phyloP scores from a whole-genome alignment of 2,888 invertebrate species.

The Oscheius myriophilus region DNA sequence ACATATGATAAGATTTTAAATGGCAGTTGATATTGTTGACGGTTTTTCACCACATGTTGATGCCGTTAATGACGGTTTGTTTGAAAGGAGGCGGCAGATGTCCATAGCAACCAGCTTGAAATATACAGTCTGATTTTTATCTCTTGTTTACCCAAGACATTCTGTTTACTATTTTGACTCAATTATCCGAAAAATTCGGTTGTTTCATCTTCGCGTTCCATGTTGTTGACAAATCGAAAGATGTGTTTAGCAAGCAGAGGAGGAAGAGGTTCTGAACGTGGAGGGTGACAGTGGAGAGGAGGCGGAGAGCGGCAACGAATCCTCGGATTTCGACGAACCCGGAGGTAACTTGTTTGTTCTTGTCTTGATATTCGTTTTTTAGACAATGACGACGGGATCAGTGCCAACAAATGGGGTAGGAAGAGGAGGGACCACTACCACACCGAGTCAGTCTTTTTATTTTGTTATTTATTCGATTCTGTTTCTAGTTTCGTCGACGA shows the following conservation, averaged over 20 bases:
- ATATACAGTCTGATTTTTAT: too few species aligned
- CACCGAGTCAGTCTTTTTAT: slow-evolving; percentile 57
- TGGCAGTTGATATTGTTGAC: slow-evolving; percentile 1
- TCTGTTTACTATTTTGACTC: too few species aligned
- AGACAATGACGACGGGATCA: slow-evolving; percentile 36
- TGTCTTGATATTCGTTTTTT: neutral
- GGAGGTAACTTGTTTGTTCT: slow-evolving; percentile 1
- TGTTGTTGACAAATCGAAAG: too few species aligned
- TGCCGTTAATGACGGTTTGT: neutral
- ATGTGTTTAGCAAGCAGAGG: slow-evolving; percentile 21
- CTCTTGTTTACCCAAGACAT: neutral
- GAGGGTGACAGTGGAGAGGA: slow-evolving; percentile 52
- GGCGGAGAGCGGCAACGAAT: slow-evolving; percentile 44
- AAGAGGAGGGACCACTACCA: slow-evolving; percentile 71
- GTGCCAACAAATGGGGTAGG: slow-evolving; percentile 72
- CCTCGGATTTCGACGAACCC: slow-evolving; percentile 49
- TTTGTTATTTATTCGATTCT: neutral
- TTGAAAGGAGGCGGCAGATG: too few species aligned
- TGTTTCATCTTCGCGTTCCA: too few species aligned
- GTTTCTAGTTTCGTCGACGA: slow-evolving; percentile 53
- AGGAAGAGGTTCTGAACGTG: slow-evolving; percentile 59
- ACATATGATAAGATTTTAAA: too few species aligned
- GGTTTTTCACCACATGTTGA: neutral
- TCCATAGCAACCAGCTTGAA: too few species aligned
- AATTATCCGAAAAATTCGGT: too few species aligned